These are phyloP conservation scores for Megaceryle maxima DNA, from an alignment of 2,113 vertebrate species.

Conservation along the genomic window DNA sequence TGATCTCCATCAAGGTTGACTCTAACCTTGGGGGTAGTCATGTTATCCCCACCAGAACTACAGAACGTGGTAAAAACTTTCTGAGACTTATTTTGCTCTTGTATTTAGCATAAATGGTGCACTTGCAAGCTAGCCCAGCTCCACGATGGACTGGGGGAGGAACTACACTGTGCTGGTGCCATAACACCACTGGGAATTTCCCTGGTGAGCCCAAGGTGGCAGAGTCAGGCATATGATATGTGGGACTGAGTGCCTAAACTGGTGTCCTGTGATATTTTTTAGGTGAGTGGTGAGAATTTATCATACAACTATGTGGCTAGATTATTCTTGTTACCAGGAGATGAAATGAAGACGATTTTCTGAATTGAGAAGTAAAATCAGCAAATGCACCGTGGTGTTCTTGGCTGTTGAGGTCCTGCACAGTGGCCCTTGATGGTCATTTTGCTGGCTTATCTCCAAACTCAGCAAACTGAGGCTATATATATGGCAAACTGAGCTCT, in stretches of 20 bases:
- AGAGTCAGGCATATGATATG: background rate
- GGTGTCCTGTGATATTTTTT: background rate
- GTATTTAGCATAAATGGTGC: background rate
- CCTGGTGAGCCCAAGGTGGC: fast-evolving
- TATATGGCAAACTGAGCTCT: background rate
- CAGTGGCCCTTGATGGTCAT: background rate
- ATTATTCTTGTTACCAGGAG: background rate
- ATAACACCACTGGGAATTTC: background rate
- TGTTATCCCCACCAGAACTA: background rate
- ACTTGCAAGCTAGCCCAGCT: background rate
- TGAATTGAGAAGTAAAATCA: background rate
- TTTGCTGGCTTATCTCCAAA: background rate
- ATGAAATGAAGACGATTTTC: background rate
- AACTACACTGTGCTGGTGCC: fast-evolving
- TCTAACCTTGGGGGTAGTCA: background rate
- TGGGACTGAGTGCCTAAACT: fast-evolving
- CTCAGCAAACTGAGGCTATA: too few relatives aligned
- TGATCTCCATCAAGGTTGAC: background rate
- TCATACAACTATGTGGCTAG: background rate
- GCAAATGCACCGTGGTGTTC: background rate
- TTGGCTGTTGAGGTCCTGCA: background rate
- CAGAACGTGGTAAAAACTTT: background rate
- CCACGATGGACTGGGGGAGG: background rate
- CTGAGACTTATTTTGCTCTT: background rate
- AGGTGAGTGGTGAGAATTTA: background rate